Evolutionary conservation across 2,888 invertebrate genomes (phyloP).

Genomic region (Polydrusus cervinus): DNA sequence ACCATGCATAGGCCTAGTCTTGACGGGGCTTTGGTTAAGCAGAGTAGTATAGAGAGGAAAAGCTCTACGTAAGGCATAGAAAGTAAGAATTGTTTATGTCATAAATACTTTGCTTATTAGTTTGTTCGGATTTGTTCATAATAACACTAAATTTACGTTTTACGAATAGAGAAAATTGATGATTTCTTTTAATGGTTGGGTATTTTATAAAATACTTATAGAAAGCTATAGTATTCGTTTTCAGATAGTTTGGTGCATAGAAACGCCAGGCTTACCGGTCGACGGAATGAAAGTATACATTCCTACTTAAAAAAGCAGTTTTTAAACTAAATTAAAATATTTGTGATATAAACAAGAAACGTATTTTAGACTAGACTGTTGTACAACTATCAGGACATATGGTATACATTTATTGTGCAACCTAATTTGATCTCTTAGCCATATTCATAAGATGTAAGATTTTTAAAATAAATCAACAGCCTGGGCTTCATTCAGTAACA

Average conservation of each 20-base stretch:
- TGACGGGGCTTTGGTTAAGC: constrained; percentile 63
- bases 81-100: background rate
- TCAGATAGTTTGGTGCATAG: too few species aligned
- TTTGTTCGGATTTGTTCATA: too few species aligned
- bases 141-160: too few species aligned
- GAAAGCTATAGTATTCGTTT: too few species aligned
- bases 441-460: too few species aligned
- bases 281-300: too few species aligned
- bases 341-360: constrained; percentile 1
- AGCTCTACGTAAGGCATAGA: constrained; percentile 64
- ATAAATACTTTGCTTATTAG: constrained; percentile 1
- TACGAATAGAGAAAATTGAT: too few species aligned
- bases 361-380: background rate
- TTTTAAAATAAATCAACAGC: too few species aligned
- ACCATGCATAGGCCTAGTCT: constrained; percentile 66
- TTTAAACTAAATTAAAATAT: background rate
- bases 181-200: too few species aligned
- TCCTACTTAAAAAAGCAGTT: background rate
- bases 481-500: background rate
- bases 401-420: background rate
- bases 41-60: constrained; percentile 65
- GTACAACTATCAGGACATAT: constrained; percentile 1
- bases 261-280: too few species aligned
- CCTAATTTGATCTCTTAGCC: background rate
- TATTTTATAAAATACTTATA: too few species aligned